Conservation (phyloP, 2,888 invertebrate genomes). For the Drosophila rubida region DNA sequence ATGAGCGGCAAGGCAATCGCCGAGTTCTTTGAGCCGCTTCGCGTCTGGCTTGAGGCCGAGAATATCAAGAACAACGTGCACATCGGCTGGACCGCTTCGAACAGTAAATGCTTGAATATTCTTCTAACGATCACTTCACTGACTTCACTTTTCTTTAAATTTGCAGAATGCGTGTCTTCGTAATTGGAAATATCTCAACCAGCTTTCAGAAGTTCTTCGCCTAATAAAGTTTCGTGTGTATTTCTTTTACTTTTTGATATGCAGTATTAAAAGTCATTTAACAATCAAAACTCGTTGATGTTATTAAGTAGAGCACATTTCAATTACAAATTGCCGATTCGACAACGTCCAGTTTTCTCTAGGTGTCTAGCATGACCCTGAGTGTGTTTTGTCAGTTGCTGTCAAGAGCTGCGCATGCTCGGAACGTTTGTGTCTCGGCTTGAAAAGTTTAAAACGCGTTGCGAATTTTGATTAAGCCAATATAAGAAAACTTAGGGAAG, state of each 20-base stretch:
- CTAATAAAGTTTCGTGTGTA: constrained; percentile 22
- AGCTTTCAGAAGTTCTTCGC: constrained; percentile 32
- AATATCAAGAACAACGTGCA: constrained; percentile 89
- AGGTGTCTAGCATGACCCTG: constrained; percentile 16
- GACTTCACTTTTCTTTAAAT: not conserved
- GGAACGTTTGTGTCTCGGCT: constrained; percentile 27
- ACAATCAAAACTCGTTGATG: constrained; percentile 32
- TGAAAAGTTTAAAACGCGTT: constrained; percentile 24
- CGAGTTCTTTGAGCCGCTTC: constrained; percentile 92
- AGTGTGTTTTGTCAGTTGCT: constrained; percentile 43
- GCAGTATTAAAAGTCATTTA: constrained; percentile 49
- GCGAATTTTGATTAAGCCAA: constrained; percentile 2
- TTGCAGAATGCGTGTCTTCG: constrained; percentile 63
- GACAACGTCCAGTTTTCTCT: not conserved
- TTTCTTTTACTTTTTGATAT: constrained; percentile 5
- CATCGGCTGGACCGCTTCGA: constrained; percentile 87
- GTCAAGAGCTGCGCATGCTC: constrained; percentile 34
- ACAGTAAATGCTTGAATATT: constrained; percentile 74
- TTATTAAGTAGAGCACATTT: constrained; percentile 47
- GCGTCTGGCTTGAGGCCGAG: constrained; percentile 90
- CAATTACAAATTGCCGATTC: constrained; percentile 55
- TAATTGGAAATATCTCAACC: constrained; percentile 13
- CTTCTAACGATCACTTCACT: not conserved
- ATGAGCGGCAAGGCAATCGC: constrained; percentile 92
- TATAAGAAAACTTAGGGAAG: constrained; percentile 30